These are phyloP conservation scores for Pyrgilauda ruficollis DNA, from an alignment of 2,113 vertebrate genomes.

Conservation along the genomic window DNA sequence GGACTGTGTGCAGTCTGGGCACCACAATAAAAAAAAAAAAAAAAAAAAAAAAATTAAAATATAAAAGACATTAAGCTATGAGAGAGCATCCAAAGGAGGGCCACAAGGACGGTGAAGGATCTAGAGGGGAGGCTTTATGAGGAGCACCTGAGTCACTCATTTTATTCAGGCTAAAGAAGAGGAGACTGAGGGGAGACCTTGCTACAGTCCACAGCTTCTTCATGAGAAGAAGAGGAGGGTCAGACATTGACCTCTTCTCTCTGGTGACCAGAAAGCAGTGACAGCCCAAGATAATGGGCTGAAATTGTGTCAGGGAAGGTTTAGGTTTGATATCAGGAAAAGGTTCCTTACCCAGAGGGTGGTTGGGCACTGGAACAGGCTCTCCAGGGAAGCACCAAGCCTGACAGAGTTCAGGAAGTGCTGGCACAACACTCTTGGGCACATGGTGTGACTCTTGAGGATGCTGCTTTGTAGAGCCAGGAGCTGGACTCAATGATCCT, in stretches of 20 bases:
- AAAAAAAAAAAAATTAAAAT: too few species aligned
- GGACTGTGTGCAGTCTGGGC: not conserved
- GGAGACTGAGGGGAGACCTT: not conserved
- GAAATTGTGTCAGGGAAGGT: too few species aligned
- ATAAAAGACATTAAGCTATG: not conserved
- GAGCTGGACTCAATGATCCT: not conserved
- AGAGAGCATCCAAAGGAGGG: not conserved
- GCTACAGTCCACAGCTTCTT: not conserved
- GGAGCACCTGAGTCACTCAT: not conserved
- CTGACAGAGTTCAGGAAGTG: not conserved
- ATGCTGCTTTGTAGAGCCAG: not conserved
- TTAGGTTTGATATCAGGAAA: not conserved
- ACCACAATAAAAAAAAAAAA: too few species aligned
- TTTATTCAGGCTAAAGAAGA: not conserved
- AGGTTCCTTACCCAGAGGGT: not conserved
- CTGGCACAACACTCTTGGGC: not conserved
- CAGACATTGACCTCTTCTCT: not conserved
- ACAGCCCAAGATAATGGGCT: not conserved
- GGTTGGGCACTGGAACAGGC: accelerated
- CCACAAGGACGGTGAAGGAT: not conserved
- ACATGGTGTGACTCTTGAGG: too few species aligned
- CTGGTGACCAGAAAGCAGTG: not conserved
- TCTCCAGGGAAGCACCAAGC: not conserved
- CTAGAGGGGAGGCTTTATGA: not conserved
- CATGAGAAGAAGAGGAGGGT: not conserved